phyloP scores from a whole-genome alignment of 2,113 vertebrate genomes.

The Ceratotherium simum region DNA sequence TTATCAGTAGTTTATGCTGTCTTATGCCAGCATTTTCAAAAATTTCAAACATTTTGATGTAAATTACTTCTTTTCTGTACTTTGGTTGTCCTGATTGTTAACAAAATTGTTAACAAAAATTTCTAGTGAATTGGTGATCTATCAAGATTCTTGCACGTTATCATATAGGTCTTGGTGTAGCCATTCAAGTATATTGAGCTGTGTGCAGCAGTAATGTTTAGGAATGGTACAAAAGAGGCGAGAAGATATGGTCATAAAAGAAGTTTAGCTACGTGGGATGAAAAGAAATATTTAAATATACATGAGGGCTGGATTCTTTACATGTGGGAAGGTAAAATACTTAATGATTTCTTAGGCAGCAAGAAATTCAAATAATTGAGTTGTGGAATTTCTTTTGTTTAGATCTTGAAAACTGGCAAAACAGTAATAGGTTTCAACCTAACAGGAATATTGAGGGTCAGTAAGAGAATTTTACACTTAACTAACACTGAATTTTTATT shows the following conservation, averaged over 20 bases:
- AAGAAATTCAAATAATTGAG: neutral
- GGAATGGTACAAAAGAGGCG: neutral
- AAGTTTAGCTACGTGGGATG: neutral
- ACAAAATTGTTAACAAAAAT: neutral
- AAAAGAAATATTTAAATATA: conserved; percentile 27
- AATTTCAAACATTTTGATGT: conserved; percentile 7
- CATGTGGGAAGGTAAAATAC: neutral
- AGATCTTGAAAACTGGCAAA: conserved; percentile 51
- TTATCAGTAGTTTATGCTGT: conserved; percentile 22
- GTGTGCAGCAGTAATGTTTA: neutral
- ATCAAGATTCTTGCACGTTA: neutral
- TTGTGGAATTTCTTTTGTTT: neutral
- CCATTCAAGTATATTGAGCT: neutral
- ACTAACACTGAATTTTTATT: conserved; percentile 10
- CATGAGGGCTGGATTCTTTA: neutral
- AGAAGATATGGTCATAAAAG: neutral
- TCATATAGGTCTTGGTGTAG: neutral
- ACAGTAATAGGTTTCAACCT: neutral
- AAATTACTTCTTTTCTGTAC: neutral
- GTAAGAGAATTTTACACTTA: conserved; percentile 19
- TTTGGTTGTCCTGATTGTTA: neutral
- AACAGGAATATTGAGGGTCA: neutral
- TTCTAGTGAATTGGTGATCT: neutral
- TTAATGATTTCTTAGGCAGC: neutral
- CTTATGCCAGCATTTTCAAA: neutral